A percentile compares a stretch with the other conserved stretches of the same genome.
Conservation (phyloP, 1,140 invertebrate genomes). For the Bombus terrestris region DNA sequence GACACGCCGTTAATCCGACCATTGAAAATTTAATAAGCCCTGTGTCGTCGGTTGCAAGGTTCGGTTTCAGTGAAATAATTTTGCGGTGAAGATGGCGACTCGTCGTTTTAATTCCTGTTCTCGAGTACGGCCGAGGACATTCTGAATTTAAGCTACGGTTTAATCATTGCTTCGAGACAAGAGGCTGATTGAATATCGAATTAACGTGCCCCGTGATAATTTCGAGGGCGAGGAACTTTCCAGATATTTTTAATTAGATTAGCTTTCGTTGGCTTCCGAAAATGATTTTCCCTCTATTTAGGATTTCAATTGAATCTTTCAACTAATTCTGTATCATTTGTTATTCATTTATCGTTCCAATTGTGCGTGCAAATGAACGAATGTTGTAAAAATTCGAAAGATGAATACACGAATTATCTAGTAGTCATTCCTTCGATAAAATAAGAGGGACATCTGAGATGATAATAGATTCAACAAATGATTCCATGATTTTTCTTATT, state of each 20-base stretch:
- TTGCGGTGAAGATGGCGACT: background rate
- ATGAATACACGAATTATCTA: background rate
- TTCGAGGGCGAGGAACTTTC: background rate
- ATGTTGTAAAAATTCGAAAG: background rate
- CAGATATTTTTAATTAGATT: background rate
- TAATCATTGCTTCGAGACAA: background rate
- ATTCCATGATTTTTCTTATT: too few relatives aligned
- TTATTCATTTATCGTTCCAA: background rate
- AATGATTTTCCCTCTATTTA: background rate
- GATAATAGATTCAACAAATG: too few relatives aligned
- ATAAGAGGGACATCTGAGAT: too few relatives aligned
- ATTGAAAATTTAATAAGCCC: constrained; percentile 50
- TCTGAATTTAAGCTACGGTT: background rate
- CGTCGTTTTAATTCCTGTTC: constrained; percentile 4
- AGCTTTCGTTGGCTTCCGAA: background rate
- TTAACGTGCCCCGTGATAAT: background rate
- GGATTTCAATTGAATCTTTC: too few relatives aligned
- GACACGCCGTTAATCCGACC: constrained; percentile 18
- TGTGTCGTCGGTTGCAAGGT: background rate
- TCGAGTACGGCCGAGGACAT: background rate
- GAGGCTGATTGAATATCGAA: background rate
- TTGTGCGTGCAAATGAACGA: background rate
- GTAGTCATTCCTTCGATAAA: background rate
- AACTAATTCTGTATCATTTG: too few relatives aligned
- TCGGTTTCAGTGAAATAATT: constrained; percentile 19